Percentiles rank a stretch among this genome's conserved stretches.
phyloP scores from a whole-genome alignment of 2,113 vertebrate genomes.

The Amazona guildingii region DNA sequence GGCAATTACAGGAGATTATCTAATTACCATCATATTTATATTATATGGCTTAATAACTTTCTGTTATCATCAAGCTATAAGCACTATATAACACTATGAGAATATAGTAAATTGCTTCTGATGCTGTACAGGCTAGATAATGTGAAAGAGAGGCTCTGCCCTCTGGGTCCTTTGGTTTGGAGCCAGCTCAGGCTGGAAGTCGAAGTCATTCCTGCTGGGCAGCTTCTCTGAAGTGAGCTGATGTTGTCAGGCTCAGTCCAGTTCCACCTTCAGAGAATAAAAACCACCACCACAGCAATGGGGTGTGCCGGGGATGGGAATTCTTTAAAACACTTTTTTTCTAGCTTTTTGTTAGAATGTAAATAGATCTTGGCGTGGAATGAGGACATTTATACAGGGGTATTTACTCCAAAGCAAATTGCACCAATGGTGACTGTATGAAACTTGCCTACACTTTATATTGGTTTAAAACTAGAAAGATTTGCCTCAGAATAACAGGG shows the following conservation, averaged over 20 bases:
- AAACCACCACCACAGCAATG: neutral
- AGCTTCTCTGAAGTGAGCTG: neutral
- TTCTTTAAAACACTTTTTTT: neutral
- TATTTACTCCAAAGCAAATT: neutral
- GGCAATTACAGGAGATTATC: neutral
- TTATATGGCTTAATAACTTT: conserved; percentile 12
- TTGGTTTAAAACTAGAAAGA: neutral
- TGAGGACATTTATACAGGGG: neutral
- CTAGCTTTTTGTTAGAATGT: neutral
- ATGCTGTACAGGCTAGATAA: conserved; percentile 4
- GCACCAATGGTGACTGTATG: neutral
- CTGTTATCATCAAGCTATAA: conserved; percentile 19
- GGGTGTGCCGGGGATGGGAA: neutral
- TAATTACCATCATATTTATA: conserved; percentile 31
- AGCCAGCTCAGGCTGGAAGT: conserved; percentile 22
- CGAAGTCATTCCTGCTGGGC: neutral
- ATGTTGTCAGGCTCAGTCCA: neutral
- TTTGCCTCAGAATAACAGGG: neutral
- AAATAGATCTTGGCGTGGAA: neutral
- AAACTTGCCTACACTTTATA: neutral
- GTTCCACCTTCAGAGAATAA: neutral
- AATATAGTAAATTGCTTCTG: neutral
- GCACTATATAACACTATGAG: neutral
- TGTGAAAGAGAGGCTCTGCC: neutral
- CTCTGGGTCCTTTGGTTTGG: neutral